A percentile compares a stretch with the other conserved stretches of the same genome.
Evolutionary conservation across 2,888 invertebrate genomes (phyloP).

Genomic region (Pelosia muscerda): DNA sequence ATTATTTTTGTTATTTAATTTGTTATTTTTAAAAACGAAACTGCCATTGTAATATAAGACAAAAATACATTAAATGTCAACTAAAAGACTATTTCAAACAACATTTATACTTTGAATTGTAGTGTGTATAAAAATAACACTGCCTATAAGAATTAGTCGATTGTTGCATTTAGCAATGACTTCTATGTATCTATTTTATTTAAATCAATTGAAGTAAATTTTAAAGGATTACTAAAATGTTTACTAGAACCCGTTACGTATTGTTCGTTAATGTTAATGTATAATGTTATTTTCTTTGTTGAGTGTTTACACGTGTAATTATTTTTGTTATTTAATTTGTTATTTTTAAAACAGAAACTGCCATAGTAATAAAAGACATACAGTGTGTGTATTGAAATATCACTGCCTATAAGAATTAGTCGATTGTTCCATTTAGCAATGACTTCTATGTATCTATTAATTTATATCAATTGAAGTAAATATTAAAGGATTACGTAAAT

Average conservation of each 20-base stretch:
- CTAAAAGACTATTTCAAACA: neutral
- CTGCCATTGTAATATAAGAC: neutral
- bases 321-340: neutral
- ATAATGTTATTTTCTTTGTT: neutral
- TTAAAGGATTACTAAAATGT: too few relatives aligned
- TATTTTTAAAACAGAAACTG: neutral
- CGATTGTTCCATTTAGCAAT: neutral
- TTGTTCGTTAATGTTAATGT: too few relatives aligned
- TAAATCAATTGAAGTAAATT: too few relatives aligned
- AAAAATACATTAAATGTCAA: neutral
- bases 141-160: slow-evolving; percentile 2
- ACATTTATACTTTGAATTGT: neutral
- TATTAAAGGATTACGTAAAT: too few relatives aligned
- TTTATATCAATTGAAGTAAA: too few relatives aligned
- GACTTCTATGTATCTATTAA: too few relatives aligned
- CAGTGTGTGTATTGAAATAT: neutral
- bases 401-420: slow-evolving; percentile 6
- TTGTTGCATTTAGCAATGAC: slow-evolving; percentile 6
- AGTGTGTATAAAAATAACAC: neutral
- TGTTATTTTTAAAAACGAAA: neutral
- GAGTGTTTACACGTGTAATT: neutral
- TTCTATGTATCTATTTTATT: too few relatives aligned
- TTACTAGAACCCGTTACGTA: too few relatives aligned
- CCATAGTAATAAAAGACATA: neutral
- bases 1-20: neutral